Percentiles rank a stretch among this genome's conserved stretches.
These are phyloP conservation scores for Sympetrum striolatum DNA, from an alignment of 2,888 invertebrate species.

Conservation along the genomic window DNA sequence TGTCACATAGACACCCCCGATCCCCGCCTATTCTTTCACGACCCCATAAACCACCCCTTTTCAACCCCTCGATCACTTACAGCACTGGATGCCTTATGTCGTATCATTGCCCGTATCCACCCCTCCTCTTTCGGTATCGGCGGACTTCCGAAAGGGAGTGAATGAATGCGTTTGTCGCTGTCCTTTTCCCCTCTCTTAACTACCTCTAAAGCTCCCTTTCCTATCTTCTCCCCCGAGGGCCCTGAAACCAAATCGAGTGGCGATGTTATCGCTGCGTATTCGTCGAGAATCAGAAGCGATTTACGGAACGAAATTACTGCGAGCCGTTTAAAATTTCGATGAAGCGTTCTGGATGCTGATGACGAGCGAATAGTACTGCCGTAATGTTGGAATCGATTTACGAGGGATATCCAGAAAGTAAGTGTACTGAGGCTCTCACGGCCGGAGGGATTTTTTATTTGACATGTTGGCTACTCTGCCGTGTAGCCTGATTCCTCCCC, in stretches of 20 bases:
- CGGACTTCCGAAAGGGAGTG: background rate
- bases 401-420: no score
- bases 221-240: background rate
- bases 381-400: no score
- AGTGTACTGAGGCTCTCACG: no score
- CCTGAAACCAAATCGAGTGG: background rate
- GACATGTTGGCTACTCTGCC: no score
- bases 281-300: no score
- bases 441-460: no score
- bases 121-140: background rate
- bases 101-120: background rate
- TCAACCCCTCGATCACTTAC: slow-evolving; percentile 7
- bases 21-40: background rate
- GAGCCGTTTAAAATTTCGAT: no score
- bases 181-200: background rate
- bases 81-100: slow-evolving; percentile 1
- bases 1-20: background rate
- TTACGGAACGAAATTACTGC: no score
- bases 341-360: no score
- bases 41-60: background rate
- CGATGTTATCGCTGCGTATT: no score
- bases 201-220: background rate
- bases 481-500: no score
- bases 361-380: no score
- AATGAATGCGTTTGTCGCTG: slow-evolving; percentile 22